Conservation (phyloP, 2,888 invertebrate species). For the Pammene aurita region DNA sequence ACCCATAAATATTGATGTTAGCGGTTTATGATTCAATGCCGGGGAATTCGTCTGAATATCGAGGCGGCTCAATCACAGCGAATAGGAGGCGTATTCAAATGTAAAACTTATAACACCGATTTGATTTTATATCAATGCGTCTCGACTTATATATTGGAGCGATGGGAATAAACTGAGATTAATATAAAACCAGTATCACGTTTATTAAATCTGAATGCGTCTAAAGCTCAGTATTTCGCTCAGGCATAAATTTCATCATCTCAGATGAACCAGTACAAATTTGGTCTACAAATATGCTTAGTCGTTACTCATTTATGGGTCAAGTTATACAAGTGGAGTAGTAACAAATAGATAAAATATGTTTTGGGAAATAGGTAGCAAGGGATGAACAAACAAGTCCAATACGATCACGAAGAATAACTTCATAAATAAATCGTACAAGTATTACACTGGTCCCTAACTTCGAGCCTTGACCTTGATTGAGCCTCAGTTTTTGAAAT, state of each 20-base stretch:
- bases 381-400: constrained; percentile 5
- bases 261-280: not conserved
- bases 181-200: not conserved
- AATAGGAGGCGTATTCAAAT: not conserved
- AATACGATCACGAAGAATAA: constrained; percentile 4
- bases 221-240: not conserved
- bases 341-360: not conserved
- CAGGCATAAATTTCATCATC: not conserved
- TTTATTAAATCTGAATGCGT: not conserved
- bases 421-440: not conserved
- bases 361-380: not conserved
- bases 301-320: not conserved
- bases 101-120: not conserved
- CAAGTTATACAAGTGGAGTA: not conserved
- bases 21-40: constrained; percentile 29
- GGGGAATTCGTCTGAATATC: not conserved
- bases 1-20: constrained; percentile 34
- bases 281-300: not conserved
- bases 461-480: not conserved
- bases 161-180: not conserved
- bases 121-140: not conserved
- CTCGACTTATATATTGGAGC: not conserved
- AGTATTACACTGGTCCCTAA: not conserved
- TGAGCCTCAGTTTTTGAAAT: too few species aligned
- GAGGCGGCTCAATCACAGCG: constrained; percentile 11